Percentiles rank a stretch among this genome's conserved stretches.
Conservation (phyloP, 1,140 invertebrate genomes). For the Conopomorpha cramerella region DNA sequence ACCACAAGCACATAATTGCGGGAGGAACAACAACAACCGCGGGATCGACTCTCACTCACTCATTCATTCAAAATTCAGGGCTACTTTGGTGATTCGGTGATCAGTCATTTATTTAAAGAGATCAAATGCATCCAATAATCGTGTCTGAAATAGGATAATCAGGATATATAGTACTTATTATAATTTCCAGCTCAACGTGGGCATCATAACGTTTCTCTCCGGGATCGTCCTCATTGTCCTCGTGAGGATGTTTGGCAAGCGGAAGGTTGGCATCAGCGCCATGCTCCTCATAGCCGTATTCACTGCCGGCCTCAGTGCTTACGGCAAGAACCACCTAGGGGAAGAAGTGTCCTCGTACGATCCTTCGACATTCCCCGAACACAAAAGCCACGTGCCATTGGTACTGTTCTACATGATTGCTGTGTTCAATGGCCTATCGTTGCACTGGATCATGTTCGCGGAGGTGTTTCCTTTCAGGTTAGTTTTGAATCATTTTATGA, state of each 20-base stretch:
- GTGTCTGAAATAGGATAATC: too few species aligned
- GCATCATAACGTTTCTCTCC: slow-evolving; percentile 32
- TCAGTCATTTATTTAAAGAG: too few species aligned
- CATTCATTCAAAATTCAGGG: too few species aligned
- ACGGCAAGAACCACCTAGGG: slow-evolving; percentile 21
- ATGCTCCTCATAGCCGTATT: slow-evolving; percentile 21
- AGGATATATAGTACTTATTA: too few species aligned
- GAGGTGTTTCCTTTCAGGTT: slow-evolving; percentile 48
- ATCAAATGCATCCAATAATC: too few species aligned
- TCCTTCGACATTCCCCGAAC: slow-evolving; percentile 23
- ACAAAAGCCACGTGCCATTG: slow-evolving; percentile 24
- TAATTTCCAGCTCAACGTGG: slow-evolving; percentile 50
- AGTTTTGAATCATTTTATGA: slow-evolving; percentile 6
- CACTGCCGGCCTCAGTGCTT: slow-evolving; percentile 22
- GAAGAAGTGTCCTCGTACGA: slow-evolving; percentile 34
- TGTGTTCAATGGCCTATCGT: slow-evolving; percentile 25
- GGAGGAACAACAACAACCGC: too few species aligned
- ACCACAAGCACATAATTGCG: too few species aligned
- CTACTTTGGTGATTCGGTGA: too few species aligned
- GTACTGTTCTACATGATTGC: slow-evolving; percentile 28
- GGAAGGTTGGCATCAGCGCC: slow-evolving; percentile 25
- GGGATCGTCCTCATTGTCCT: slow-evolving; percentile 36
- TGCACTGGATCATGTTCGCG: slow-evolving; percentile 42
- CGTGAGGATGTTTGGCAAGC: slow-evolving; percentile 60
- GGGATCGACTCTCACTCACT: too few species aligned